Base-by-base conservation (phyloP, 2,888 invertebrate genomes). In the Trachelus stipa region DNA sequence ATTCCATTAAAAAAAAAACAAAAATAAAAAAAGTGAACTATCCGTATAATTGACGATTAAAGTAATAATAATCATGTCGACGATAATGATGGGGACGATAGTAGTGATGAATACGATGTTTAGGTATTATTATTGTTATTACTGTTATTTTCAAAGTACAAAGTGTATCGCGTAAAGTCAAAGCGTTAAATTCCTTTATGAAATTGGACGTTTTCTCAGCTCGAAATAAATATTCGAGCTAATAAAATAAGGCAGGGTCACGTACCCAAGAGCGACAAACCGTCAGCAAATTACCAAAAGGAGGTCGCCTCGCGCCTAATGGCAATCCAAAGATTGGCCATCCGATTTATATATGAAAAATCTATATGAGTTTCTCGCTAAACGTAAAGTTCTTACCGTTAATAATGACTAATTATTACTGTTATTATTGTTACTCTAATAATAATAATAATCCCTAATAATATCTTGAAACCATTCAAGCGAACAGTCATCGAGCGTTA, bases 391-490 rank as follows among this genome's bases (percentile, higher is more conserved):
- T 56, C 23, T 56, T 79, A 75, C 78, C 77, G 71, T 73, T 79
- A 68, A 73, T 78, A 71, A 75, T 77, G 69, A 80, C 74, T 73
- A 73, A 40, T 76, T 82, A 82, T 77, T 76, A 77, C 81, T 84
- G 80, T 83, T 82, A 73, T 80, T 56, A 33, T 71, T 78, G 56
- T 74, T 79, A 74, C 77, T 78, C 82, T 83, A 81, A 80, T 78
- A 80, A 34, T 69, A 71, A 71, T 31, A 71, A 80, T 82, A 77
- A 81, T 81, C 80, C 80, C 82, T 80, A 81, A 77, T 79, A 68
- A 80, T 81, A 77, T 81, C 80, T 81, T 80, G 79, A 83, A 77
- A 81, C 83, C 82, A 83, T 88, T 88, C 81, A 83, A 81, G 81
- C 84, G 84, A 82, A 76, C 85, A 83, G 85, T 76, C 75, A 81